A percentile compares a stretch with the other conserved stretches of the same genome.
Evolutionary conservation across 2,888 invertebrate genomes (phyloP).

Genomic region (Mesoligia furuncula): DNA sequence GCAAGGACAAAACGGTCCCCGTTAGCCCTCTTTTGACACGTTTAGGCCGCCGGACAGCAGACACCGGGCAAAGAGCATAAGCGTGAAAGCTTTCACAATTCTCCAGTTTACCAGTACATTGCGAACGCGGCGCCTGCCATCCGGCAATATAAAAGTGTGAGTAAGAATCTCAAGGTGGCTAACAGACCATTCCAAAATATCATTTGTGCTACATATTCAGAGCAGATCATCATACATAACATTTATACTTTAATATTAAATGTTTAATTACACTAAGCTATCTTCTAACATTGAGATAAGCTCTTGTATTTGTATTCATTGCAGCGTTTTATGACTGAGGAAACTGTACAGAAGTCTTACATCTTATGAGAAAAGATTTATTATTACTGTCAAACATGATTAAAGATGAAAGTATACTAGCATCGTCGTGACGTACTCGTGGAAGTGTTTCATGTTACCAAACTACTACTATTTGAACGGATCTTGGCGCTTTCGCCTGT

Average conservation of each 20-base stretch:
- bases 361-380: constrained; percentile 37
- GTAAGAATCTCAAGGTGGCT: neutral
- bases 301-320: constrained; percentile 61
- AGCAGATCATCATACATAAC: constrained; percentile 56
- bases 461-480: constrained; percentile 11
- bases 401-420: constrained; percentile 16
- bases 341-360: constrained; percentile 41
- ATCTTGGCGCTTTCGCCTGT: constrained; percentile 26
- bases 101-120: neutral
- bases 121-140: no score
- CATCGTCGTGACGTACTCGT: constrained; percentile 14
- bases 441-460: neutral
- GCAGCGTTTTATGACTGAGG: constrained; percentile 33
- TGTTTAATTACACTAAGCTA: constrained; percentile 56
- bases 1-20: neutral
- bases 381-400: constrained; percentile 35
- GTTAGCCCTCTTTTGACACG: neutral
- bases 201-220: constrained; percentile 58
- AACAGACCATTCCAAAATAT: constrained; percentile 14
- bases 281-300: constrained; percentile 65
- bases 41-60: neutral
- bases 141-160: no score
- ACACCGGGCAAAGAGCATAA: neutral
- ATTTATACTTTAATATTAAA: constrained; percentile 58
- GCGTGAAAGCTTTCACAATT: neutral